phyloP scores from a whole-genome alignment of 2,113 vertebrate species.

The Loxodonta africana region DNA sequence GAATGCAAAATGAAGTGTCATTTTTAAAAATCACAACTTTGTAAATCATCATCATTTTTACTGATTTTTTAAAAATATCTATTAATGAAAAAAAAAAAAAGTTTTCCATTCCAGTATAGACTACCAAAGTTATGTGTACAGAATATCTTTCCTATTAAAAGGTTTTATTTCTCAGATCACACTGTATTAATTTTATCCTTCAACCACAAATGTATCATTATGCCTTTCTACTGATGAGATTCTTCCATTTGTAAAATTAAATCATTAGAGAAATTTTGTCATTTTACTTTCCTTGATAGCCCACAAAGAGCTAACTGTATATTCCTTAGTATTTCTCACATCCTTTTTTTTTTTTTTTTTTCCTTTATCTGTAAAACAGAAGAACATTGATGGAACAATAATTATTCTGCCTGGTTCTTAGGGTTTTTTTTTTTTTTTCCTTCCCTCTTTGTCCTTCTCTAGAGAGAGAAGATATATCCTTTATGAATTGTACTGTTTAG shows the following conservation, averaged over 20 bases:
- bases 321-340: neutral
- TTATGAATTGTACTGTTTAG: constrained; percentile 40
- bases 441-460: neutral
- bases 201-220: neutral
- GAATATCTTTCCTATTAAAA: neutral
- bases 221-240: neutral
- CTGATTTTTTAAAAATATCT: neutral
- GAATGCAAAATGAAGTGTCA: neutral
- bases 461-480: neutral
- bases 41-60: neutral
- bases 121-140: neutral
- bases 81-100: constrained; percentile 8
- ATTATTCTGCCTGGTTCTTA: neutral
- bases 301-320: neutral
- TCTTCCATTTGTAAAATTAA: neutral
- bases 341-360: neutral
- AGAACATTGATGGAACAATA: neutral
- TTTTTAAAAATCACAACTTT: neutral
- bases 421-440: neutral
- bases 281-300: neutral
- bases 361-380: neutral
- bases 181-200: neutral
- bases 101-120: neutral
- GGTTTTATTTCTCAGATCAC: neutral
- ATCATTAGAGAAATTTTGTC: neutral